Percentiles rank a stretch among this genome's conserved stretches.
These are phyloP conservation scores for Cossypha caffra DNA, from an alignment of 2,797 vertebrate genomes.

Conservation along the genomic window DNA sequence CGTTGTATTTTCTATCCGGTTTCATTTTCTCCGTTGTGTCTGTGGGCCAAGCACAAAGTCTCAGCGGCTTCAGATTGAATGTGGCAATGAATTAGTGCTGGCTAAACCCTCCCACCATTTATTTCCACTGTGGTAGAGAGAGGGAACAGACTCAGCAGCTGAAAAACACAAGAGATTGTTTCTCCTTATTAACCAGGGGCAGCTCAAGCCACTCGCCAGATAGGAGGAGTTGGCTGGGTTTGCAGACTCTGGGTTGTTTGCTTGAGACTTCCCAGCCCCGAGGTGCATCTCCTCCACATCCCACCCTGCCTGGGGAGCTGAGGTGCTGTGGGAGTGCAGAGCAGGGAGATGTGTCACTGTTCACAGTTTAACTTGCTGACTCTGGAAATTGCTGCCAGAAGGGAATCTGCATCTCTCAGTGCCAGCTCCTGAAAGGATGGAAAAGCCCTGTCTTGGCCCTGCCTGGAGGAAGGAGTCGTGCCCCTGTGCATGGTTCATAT, in stretches of 20 bases:
- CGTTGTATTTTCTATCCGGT: not conserved
- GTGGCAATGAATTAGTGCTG: conserved; percentile 22
- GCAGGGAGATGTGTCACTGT: not conserved
- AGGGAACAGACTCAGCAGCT: not conserved
- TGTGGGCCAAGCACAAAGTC: conserved; percentile 19
- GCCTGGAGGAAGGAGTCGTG: not conserved
- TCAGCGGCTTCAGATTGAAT: not conserved
- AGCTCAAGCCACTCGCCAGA: not conserved
- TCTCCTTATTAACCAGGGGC: not conserved
- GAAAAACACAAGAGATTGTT: not conserved
- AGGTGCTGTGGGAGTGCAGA: fast-evolving
- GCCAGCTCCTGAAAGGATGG: not conserved
- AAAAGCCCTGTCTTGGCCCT: not conserved
- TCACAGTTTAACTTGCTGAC: not conserved
- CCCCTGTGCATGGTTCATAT: fast-evolving
- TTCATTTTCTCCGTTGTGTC: not conserved
- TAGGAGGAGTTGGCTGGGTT: not conserved
- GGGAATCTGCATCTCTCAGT: not conserved
- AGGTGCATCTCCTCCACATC: not conserved
- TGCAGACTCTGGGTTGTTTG: not conserved
- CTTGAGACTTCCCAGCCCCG: not conserved
- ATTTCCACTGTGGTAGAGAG: not conserved
- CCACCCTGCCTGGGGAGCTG: not conserved
- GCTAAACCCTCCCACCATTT: conserved; percentile 39
- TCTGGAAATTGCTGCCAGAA: not conserved